Conservation (phyloP, 2,797 vertebrate genomes). For the Intellagama lesueurii region DNA sequence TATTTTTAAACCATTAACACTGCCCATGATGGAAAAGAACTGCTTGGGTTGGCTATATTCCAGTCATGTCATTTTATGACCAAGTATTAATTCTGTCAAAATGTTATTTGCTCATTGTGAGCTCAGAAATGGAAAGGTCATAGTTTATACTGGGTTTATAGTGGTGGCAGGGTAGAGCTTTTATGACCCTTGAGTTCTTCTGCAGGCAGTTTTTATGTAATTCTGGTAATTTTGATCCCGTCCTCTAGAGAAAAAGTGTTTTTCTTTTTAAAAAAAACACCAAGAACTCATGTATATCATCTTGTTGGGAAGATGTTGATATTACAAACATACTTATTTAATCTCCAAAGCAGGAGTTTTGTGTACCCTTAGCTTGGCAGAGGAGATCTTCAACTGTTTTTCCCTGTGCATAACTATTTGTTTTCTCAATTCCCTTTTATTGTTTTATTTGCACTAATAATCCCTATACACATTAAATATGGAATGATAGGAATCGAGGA, state of each 20-base stretch:
- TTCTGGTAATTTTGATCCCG: not conserved
- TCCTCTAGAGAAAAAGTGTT: not conserved
- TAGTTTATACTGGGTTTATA: not conserved
- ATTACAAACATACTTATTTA: not conserved
- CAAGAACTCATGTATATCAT: too few relatives aligned
- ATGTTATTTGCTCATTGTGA: slow-evolving; percentile 4
- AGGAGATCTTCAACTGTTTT: not conserved
- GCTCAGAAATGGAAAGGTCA: not conserved
- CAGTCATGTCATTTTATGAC: not conserved
- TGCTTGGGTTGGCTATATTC: slow-evolving; percentile 2
- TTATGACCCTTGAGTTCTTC: not conserved
- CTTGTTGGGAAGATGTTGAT: not conserved
- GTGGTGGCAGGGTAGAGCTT: not conserved
- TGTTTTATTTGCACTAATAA: not conserved
- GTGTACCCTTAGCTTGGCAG: not conserved
- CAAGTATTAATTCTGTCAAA: slow-evolving; percentile 3
- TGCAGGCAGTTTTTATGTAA: not conserved
- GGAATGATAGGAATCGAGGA: not conserved
- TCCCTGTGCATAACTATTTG: not conserved
- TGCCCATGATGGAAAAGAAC: slow-evolving; percentile 16
- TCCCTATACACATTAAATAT: not conserved
- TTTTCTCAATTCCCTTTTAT: not conserved
- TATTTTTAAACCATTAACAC: slow-evolving; percentile 23
- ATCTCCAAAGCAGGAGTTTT: not conserved
- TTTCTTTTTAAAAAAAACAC: too few relatives aligned